phyloP scores from a whole-genome alignment of 2,888 invertebrate genomes.

The Lissonota sp. region DNA sequence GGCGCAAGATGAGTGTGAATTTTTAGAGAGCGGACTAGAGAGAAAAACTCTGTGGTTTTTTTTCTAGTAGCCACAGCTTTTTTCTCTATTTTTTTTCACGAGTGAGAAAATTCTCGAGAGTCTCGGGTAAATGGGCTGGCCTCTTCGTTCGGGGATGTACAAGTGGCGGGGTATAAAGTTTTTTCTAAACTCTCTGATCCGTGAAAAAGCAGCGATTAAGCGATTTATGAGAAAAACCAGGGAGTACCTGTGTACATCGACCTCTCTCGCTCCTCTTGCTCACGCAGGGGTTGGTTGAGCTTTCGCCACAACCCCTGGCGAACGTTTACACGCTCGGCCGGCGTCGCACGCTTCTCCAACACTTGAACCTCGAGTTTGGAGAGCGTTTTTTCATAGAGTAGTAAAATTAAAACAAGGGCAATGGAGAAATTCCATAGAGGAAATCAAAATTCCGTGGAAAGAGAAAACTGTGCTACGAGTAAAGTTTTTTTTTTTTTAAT shows the following conservation, averaged over 20 bases:
- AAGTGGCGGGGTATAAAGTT: constrained; percentile 67
- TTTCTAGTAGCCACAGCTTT: background rate
- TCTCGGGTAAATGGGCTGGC: constrained; percentile 37
- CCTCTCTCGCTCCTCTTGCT: constrained; percentile 4
- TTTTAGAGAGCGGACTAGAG: constrained; percentile 6
- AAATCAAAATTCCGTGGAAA: background rate
- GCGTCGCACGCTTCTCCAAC: constrained; percentile 42
- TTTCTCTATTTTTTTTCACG: constrained; percentile 37
- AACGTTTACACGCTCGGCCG: constrained; percentile 64
- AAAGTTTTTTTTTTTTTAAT: background rate
- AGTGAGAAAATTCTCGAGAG: constrained; percentile 73
- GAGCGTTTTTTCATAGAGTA: background rate
- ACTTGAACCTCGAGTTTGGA: constrained; percentile 19
- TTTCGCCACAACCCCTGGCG: constrained; percentile 42
- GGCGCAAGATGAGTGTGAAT: background rate
- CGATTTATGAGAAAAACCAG: constrained; percentile 73
- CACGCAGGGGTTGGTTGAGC: background rate
- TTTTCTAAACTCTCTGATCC: constrained; percentile 77
- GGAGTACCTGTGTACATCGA: background rate
- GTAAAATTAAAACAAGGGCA: constrained; percentile 6
- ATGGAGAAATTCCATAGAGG: constrained; percentile 6
- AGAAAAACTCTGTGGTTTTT: no score
- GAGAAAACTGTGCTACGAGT: background rate
- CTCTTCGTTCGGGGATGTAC: constrained; percentile 33
- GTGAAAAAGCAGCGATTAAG: constrained; percentile 79